Evolutionary conservation across 2,797 vertebrate species (phyloP).

Genomic region (Holocentrus rufus): DNA sequence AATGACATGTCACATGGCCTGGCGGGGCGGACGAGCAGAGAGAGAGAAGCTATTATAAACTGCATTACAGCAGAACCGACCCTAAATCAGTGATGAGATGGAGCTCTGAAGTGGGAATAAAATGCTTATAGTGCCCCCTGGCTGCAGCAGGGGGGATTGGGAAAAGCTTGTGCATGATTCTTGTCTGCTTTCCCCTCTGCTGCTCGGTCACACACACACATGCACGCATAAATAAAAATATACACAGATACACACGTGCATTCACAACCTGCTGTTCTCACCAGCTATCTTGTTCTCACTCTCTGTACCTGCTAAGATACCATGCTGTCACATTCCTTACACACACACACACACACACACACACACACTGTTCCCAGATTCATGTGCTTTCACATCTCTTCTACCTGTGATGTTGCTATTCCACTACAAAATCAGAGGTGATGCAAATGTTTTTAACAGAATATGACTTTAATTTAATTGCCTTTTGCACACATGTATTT

Average conservation of each 20-base stretch:
- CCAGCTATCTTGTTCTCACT: conserved; percentile 53
- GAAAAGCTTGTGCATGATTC: not conserved
- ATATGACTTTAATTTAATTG: no score
- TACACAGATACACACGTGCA: conserved; percentile 17
- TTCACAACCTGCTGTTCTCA: conserved; percentile 54
- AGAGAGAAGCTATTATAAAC: not conserved
- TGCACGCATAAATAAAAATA: conserved; percentile 6
- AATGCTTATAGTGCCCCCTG: conserved; percentile 71
- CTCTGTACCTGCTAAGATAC: conserved; percentile 47
- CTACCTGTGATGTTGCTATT: conserved; percentile 16
- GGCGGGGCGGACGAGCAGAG: not conserved
- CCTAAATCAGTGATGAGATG: conserved; percentile 26
- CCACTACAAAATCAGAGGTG: not conserved
- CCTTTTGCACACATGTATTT: no score
- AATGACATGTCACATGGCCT: conserved; percentile 41
- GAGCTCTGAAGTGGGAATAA: conserved; percentile 25
- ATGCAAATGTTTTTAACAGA: not conserved
- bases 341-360: not conserved
- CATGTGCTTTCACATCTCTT: conserved; percentile 35
- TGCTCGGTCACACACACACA: not conserved
- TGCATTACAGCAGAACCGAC: no score
- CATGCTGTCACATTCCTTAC: not conserved
- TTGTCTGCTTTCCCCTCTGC: not conserved
- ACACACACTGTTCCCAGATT: conserved; percentile 8
- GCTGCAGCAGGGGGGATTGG: conserved; percentile 37